Evolutionary conservation across 2,888 invertebrate genomes (phyloP), one percentile per base, ranked within the genome.

Genomic region (Trissolcus japonicus): DNA sequence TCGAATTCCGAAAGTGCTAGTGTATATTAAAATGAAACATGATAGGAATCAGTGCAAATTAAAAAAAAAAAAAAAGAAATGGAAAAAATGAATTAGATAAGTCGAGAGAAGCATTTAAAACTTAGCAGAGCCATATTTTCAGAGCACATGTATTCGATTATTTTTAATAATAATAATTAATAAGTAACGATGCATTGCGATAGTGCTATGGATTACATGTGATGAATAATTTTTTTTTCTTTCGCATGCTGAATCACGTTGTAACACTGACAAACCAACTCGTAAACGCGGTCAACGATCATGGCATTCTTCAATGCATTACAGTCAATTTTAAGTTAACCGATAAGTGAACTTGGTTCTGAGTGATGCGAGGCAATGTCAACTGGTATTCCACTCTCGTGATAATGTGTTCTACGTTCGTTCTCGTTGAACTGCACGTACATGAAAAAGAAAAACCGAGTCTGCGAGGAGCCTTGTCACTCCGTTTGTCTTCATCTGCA

Each of bases 1-100:
- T 79, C 80, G 76, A 82, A 82, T 82, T 82, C 76, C 77, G 80
- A 80, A 80, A 82, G 79, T 81, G 79, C 79, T 82, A 80, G 79
- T 78, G 80, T 82, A 79, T 78, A 80, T 79, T 80, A 80, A 41
- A 62, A 55, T 74, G 79, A 79, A 72, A 78, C 75, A 80, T 76
- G 66, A 65, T 78, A 79, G 79, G 60, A 60, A 50, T 3, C 46
- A 48, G 71, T 50, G 68, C 46, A 63, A 71, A 63, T 16, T 48
- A 63, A 54, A 19, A 17, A 6, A 16, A 35, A 14, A 19, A 43
- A 54, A 25, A 54, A 2, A 29, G 29, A 14, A 54, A 21, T n/a
- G 29, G 11, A 43, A 46, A 57, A 54, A 56, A 63, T 56, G 13
- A 72, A 16, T 60, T 61, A 76, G 66, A 61, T 69, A 76, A 72